phyloP scores from a whole-genome alignment of 2,113 vertebrate genomes.

The Spea multiplicata region DNA sequence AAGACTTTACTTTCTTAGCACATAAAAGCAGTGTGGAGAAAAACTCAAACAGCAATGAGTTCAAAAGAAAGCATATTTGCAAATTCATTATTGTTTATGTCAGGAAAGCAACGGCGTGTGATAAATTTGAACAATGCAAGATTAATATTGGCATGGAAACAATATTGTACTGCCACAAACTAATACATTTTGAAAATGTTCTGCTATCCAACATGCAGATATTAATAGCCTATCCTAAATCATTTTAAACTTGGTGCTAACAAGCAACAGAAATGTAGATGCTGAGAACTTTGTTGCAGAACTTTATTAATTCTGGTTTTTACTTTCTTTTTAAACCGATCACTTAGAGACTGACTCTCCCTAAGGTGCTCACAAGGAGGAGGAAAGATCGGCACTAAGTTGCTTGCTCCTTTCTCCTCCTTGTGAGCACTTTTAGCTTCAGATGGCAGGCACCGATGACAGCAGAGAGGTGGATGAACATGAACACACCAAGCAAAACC shows the following conservation, averaged over 20 bases:
- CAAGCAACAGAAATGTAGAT: conserved; percentile 42
- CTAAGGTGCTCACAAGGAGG: not conserved
- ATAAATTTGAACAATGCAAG: conserved; percentile 49
- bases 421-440: too few species aligned
- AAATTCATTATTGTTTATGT: conserved; percentile 50
- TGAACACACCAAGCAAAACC: too few species aligned
- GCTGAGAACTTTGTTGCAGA: conserved; percentile 33
- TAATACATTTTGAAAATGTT: conserved; percentile 48
- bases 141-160: conserved; percentile 48
- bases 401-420: too few species aligned
- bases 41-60: conserved; percentile 42
- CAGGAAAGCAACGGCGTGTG: conserved; percentile 45
- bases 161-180: conserved; percentile 44
- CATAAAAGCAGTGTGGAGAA: conserved; percentile 33
- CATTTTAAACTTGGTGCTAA: conserved; percentile 46
- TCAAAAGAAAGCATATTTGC: conserved; percentile 46
- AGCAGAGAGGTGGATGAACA: too few species aligned
- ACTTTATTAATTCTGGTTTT: conserved; percentile 22
- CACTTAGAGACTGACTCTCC: conserved; percentile 5
- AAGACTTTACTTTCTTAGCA: conserved; percentile 20
- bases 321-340: conserved; percentile 13
- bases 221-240: conserved; percentile 48
- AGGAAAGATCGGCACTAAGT: not conserved
- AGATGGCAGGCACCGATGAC: too few species aligned
- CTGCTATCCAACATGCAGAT: conserved; percentile 42